Base-by-base conservation (phyloP, 2,113 vertebrate species). In the Podarcis cretensis region DNA sequence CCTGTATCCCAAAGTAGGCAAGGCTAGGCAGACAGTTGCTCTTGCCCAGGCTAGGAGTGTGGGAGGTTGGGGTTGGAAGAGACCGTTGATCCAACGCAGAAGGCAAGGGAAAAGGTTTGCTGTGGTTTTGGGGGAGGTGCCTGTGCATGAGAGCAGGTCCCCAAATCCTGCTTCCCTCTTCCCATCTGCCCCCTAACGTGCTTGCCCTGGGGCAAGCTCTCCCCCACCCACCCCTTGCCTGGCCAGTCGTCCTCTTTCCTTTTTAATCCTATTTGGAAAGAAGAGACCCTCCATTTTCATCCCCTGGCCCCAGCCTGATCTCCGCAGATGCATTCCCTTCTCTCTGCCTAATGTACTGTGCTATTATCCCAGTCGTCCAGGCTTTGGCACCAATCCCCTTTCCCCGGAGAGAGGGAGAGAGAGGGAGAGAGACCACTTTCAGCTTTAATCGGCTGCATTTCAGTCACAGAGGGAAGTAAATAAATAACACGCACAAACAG, bases 271-370 rank as follows among this genome's bases (percentile, higher is more conserved):
- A 37, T 83, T 83, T 88, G 30, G 73, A 32, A 54, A 80, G 87
- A 66, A 83, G 30, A 37, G 59, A 68, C 81, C 87, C 81, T 77
- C 37, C 43, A 25, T 48, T 68, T 20, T 83, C 59, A 66, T 83
- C 40, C 54, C n/a, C 87, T 83, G 69, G 80, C 87, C 87, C 87
- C 87, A 83, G 20, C 37, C 59, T 88, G 87, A 48, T 88, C 81
- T 40, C 20, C 12, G 32, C 69, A 54, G 30, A 76, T 43, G n/a
- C 63, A 35, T 35, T 48, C 59, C 6, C 25, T 35, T 30, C 73
- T 48, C 30, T 10, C 43, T 66, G 87, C 37, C 78, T 66, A 68
- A 68, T 83, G 80, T 30, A 77, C 81, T 23, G 37, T 43, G 85
- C 85, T 86, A 78, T 78, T 78, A 86, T 86, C 85, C n/a, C 73